Conservation (phyloP, 2,888 invertebrate genomes). For the Drosophila putrida region DNA sequence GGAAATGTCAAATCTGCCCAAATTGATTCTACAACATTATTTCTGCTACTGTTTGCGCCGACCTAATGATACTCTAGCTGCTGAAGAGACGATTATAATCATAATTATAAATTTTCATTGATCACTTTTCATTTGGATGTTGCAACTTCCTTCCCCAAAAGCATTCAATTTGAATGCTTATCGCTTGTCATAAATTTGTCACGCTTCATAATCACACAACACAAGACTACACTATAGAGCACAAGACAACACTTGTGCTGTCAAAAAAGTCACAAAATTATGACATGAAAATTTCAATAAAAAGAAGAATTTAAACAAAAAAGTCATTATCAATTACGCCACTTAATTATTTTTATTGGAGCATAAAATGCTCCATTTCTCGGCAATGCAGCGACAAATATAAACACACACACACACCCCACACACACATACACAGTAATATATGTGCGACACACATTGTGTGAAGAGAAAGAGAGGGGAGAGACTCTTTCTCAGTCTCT, state of each 20-base stretch:
- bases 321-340: conserved; percentile 80
- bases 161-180: conserved; percentile 47
- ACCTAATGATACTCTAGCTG: background rate
- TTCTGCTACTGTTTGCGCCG: background rate
- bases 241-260: conserved; percentile 21
- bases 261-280: conserved; percentile 45
- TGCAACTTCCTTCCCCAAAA: conserved; percentile 33
- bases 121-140: conserved; percentile 40
- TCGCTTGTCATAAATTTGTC: conserved; percentile 60
- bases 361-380: conserved; percentile 80
- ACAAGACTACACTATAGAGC: background rate
- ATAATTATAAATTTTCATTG: conserved; percentile 16
- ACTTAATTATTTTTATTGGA: conserved; percentile 81
- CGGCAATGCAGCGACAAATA: conserved; percentile 44
- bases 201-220: conserved; percentile 45
- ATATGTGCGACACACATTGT: background rate
- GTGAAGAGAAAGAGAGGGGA: background rate
- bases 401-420: conserved; percentile 3
- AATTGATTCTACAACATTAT: background rate
- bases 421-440: background rate
- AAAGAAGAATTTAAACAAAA: conserved; percentile 34
- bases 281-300: conserved; percentile 46
- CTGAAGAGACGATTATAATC: background rate
- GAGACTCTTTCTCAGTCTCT: background rate
- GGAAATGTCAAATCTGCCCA: too few relatives aligned